Evolutionary conservation across 2,113 vertebrate genomes (phyloP).

Genomic region (Microtus montanus): DNA sequence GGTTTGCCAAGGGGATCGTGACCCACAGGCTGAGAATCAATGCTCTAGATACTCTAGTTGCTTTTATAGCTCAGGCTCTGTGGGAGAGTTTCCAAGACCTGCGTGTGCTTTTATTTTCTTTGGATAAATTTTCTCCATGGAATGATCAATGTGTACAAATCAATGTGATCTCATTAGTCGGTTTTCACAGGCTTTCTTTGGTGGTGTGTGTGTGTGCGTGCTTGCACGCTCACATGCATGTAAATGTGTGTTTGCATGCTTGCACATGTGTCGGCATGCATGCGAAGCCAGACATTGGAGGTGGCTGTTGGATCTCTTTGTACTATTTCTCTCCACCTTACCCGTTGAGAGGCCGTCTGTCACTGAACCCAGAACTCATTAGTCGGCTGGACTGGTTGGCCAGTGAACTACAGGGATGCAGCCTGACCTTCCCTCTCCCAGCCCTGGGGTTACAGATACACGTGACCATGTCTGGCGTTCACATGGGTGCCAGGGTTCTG

Average conservation of each 20-base stretch:
- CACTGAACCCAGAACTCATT: background rate
- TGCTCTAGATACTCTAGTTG: background rate
- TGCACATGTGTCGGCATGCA: background rate
- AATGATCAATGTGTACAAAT: fast-evolving
- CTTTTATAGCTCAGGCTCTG: background rate
- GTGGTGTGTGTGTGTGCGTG: background rate
- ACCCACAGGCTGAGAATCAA: background rate
- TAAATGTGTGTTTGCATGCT: background rate
- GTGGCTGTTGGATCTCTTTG: no score
- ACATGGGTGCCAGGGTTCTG: background rate
- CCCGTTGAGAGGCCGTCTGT: background rate
- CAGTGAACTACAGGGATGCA: background rate
- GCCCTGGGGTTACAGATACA: background rate
- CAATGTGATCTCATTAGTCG: fast-evolving
- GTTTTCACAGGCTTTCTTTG: background rate
- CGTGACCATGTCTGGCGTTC: background rate
- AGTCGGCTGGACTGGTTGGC: background rate
- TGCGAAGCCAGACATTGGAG: background rate
- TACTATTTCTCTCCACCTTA: background rate
- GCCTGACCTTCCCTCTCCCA: background rate
- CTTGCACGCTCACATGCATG: no score
- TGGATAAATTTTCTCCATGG: fast-evolving
- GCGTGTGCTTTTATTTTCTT: fast-evolving
- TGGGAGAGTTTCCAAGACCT: background rate
- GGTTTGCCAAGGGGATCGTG: background rate